phyloP scores from a whole-genome alignment of 2,888 invertebrate species.

The Pristionchus mayeri region DNA sequence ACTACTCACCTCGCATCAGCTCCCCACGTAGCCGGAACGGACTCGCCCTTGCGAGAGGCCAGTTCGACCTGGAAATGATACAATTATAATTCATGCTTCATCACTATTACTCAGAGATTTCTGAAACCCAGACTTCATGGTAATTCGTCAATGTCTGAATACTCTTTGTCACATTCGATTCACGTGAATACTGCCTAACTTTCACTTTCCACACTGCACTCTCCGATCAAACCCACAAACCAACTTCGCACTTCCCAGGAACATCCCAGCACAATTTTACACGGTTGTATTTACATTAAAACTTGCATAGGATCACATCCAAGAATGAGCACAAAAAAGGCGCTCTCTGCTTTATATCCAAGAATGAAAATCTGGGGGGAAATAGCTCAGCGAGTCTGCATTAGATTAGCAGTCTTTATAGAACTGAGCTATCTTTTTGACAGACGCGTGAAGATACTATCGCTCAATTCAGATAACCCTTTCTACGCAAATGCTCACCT shows the following conservation, averaged over 20 bases:
- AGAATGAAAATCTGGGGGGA: too few relatives aligned
- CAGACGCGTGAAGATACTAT: too few relatives aligned
- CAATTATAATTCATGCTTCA: neutral
- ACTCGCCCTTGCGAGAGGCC: slow-evolving; percentile 84
- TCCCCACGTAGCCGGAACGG: slow-evolving; percentile 90
- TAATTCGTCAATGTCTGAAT: neutral
- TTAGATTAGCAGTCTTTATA: too few relatives aligned
- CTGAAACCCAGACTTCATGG: too few relatives aligned
- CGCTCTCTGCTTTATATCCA: too few relatives aligned
- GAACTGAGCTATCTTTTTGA: too few relatives aligned
- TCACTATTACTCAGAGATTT: neutral
- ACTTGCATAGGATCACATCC: too few relatives aligned
- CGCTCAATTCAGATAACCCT: too few relatives aligned
- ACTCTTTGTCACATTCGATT: neutral
- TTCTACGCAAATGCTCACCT: too few relatives aligned
- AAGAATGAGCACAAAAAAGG: too few relatives aligned
- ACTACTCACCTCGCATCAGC: slow-evolving; percentile 79
- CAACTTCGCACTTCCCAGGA: neutral
- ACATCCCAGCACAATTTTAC: neutral
- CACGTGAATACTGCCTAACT: neutral
- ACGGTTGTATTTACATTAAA: too few relatives aligned
- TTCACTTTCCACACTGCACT: neutral
- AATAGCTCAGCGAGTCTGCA: too few relatives aligned
- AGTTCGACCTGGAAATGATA: slow-evolving; percentile 84
- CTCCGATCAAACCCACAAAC: neutral